Conservation (phyloP, 2,888 invertebrate species). For the Sphecodes monilicornis region DNA sequence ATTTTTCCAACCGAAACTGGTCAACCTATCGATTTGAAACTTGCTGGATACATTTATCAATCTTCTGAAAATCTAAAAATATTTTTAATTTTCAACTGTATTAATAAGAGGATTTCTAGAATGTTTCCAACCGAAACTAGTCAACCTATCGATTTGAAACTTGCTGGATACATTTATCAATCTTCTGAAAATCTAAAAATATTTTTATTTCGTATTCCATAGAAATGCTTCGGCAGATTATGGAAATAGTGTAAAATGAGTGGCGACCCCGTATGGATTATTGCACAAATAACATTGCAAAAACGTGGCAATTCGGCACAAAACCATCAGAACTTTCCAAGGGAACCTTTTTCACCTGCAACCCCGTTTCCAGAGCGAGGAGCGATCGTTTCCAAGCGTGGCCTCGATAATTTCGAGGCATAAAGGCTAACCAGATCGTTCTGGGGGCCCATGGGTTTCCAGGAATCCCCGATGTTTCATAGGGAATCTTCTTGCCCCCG, state of each 20-base stretch:
- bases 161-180: too few species aligned
- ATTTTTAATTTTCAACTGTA: too few species aligned
- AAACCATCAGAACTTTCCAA: not conserved
- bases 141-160: too few species aligned
- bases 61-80: too few species aligned
- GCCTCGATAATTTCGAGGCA: conserved; percentile 47
- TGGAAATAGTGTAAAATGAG: not conserved
- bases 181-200: too few species aligned
- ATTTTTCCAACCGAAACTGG: not conserved
- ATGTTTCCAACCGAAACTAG: too few species aligned
- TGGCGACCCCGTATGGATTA: not conserved
- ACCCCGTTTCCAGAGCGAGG: not conserved
- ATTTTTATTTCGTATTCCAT: too few species aligned
- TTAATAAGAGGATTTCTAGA: too few species aligned
- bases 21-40: too few species aligned
- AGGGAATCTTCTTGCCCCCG: conserved; percentile 3
- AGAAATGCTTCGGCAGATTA: not conserved
- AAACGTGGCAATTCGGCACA: not conserved
- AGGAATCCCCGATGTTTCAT: conserved; percentile 39
- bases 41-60: too few species aligned
- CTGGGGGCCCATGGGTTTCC: conserved; percentile 29
- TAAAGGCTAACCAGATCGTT: conserved; percentile 52
- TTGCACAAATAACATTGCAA: not conserved
- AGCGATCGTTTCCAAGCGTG: conserved; percentile 18
- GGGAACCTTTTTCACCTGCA: not conserved